Evolutionary conservation across 2,113 vertebrate genomes (phyloP).

Genomic region (Pyrgilauda ruficollis): DNA sequence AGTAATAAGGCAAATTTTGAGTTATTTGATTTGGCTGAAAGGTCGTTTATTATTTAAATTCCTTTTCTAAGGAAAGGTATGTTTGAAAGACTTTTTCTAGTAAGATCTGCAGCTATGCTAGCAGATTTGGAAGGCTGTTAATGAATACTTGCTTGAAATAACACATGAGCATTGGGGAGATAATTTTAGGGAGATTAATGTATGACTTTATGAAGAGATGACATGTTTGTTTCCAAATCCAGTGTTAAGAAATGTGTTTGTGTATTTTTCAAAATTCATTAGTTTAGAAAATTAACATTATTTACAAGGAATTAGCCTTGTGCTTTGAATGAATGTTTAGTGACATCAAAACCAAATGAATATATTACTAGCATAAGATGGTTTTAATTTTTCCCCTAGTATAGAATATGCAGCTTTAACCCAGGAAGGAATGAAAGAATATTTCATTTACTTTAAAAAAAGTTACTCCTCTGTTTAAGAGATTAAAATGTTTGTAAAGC

Average conservation of each 20-base stretch:
- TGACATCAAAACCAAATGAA: not conserved
- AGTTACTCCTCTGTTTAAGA: slow-evolving; percentile 18
- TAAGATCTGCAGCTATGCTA: not conserved
- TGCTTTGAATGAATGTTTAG: not conserved
- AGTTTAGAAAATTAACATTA: not conserved
- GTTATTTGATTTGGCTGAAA: not conserved
- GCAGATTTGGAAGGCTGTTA: not conserved
- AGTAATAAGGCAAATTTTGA: not conserved
- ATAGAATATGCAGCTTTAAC: not conserved
- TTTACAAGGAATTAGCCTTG: not conserved
- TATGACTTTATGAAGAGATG: not conserved
- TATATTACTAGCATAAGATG: not conserved
- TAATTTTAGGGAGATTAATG: not conserved
- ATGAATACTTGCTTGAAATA: not conserved
- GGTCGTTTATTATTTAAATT: not conserved
- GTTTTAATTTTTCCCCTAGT: not conserved
- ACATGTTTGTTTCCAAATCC: not conserved
- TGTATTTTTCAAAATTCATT: not conserved
- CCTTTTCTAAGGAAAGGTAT: not conserved
- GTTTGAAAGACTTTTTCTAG: not conserved
- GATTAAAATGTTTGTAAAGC: slow-evolving; percentile 33
- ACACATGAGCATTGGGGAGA: not conserved
- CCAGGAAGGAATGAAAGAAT: not conserved
- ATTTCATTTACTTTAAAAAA: not conserved
- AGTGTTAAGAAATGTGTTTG: not conserved